phyloP scores from a whole-genome alignment of 2,113 vertebrate species.

The Stigmatopora nigra region DNA sequence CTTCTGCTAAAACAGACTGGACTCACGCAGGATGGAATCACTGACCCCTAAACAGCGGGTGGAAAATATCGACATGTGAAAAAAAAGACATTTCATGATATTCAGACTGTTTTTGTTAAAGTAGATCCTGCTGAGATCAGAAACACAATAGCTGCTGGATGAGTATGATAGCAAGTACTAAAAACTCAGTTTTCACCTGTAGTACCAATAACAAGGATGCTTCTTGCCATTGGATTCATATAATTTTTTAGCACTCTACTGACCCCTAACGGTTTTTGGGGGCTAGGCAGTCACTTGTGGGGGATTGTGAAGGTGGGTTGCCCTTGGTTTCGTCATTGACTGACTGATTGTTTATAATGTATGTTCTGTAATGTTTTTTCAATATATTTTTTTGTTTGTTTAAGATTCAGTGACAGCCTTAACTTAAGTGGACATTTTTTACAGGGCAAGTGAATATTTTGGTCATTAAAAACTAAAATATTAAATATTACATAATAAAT shows the following conservation, averaged over 20 bases:
- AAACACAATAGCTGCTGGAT: constrained; percentile 9
- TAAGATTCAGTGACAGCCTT: too few species aligned
- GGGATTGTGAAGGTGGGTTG: too few species aligned
- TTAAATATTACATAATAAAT: too few species aligned
- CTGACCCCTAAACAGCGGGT: constrained; percentile 7
- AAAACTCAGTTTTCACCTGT: constrained; percentile 48
- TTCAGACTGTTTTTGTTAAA: constrained; percentile 13
- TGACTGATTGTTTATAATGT: too few species aligned
- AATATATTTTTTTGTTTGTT: too few species aligned
- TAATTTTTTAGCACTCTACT: constrained; percentile 38
- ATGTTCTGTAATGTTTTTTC: too few species aligned
- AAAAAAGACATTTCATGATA: constrained; percentile 8
- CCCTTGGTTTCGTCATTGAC: too few species aligned
- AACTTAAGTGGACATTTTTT: too few species aligned
- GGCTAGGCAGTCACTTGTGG: background rate
- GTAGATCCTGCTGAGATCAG: constrained; percentile 12
- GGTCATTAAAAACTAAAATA: too few species aligned
- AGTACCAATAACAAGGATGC: background rate
- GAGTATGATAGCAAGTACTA: constrained; percentile 1
- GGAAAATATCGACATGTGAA: background rate
- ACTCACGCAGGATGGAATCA: constrained; percentile 16
- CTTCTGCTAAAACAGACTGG: constrained; percentile 27
- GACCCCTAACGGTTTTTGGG: constrained; percentile 55
- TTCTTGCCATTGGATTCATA: constrained; percentile 13
- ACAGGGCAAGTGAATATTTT: too few species aligned